A percentile compares a stretch with the other conserved stretches of the same genome.
These are phyloP conservation scores for Aphrophora alni DNA, from an alignment of 2,888 invertebrate genomes.

Conservation along the genomic window DNA sequence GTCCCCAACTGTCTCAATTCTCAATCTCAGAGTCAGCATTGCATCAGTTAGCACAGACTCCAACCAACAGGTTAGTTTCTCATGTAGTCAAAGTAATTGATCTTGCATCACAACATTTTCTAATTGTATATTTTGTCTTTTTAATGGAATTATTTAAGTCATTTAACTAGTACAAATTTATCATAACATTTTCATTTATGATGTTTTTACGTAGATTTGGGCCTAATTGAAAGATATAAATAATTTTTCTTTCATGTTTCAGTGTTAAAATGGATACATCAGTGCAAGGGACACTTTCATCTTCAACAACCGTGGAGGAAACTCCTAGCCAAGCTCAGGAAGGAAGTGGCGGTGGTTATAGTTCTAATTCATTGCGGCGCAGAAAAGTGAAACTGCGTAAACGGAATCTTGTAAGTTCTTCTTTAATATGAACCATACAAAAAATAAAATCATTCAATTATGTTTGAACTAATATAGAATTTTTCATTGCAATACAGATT, in stretches of 20 bases:
- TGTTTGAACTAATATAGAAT: too few relatives aligned
- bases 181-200: too few relatives aligned
- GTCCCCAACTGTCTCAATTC: slow-evolving; percentile 63
- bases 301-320: slow-evolving; percentile 64
- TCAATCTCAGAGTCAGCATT: slow-evolving; percentile 91
- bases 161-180: too few relatives aligned
- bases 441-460: neutral
- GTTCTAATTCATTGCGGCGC: slow-evolving; percentile 58
- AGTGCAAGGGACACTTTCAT: slow-evolving; percentile 58
- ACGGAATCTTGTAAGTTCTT: slow-evolving; percentile 57
- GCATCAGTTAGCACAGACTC: slow-evolving; percentile 67
- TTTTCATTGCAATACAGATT: too few relatives aligned
- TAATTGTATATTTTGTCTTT: too few relatives aligned
- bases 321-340: slow-evolving; percentile 51
- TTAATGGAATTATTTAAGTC: too few relatives aligned
- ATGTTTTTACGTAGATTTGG: too few relatives aligned
- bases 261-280: slow-evolving; percentile 48
- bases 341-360: slow-evolving; percentile 55
- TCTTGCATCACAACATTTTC: too few relatives aligned
- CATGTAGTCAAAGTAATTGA: too few relatives aligned
- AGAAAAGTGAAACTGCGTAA: slow-evolving; percentile 59
- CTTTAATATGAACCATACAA: neutral
- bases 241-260: neutral
- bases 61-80: slow-evolving; percentile 45
- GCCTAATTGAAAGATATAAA: too few relatives aligned